phyloP scores from a whole-genome alignment of 2,888 invertebrate genomes.

The Encarsia formosa region DNA sequence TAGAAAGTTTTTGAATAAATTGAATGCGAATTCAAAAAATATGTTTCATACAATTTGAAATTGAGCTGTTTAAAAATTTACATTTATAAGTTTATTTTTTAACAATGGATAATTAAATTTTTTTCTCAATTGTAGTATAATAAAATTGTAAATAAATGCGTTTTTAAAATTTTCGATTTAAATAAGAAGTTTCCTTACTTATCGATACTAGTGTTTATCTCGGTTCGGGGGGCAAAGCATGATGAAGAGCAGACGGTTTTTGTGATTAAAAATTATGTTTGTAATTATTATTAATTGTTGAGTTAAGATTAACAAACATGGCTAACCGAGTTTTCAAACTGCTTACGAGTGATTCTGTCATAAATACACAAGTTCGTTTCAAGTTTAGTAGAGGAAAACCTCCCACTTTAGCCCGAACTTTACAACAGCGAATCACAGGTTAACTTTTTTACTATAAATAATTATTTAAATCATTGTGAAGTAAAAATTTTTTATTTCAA shows the following conservation, averaged over 20 bases:
- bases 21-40: not conserved
- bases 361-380: conserved; percentile 14
- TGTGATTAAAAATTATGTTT: not conserved
- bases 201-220: no score
- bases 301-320: conserved; percentile 12
- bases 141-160: no score
- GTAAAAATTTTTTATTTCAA: conserved; percentile 3
- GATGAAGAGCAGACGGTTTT: conserved; percentile 12
- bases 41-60: no score
- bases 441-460: conserved; percentile 32
- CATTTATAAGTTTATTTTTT: no score
- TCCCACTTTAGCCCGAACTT: conserved; percentile 63
- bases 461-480: not conserved
- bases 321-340: conserved; percentile 19
- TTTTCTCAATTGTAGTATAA: no score
- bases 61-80: no score
- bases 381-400: conserved; percentile 57
- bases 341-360: conserved; percentile 5
- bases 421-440: conserved; percentile 69
- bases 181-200: no score
- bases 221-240: no score
- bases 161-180: no score
- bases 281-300: no score
- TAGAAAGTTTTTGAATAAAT: not conserved
- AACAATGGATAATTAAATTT: no score